These are phyloP conservation scores for Emydocephalus ijimae DNA, from an alignment of 2,113 vertebrate species.

Conservation along the genomic window DNA sequence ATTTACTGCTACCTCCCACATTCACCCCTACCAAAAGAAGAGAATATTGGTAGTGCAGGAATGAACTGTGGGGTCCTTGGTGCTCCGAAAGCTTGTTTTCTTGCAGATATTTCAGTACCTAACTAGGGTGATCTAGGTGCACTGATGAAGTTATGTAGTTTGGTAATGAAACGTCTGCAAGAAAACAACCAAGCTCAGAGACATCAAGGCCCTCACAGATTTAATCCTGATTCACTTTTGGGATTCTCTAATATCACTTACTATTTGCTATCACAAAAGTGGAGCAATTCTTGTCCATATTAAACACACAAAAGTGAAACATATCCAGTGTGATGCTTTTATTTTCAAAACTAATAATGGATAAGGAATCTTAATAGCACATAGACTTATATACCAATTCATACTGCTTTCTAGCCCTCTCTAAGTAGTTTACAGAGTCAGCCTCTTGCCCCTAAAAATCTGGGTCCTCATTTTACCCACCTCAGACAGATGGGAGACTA, in stretches of 20 bases:
- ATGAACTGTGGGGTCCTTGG: background rate
- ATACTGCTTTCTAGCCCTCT: too few species aligned
- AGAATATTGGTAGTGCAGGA: background rate
- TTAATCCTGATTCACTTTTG: background rate
- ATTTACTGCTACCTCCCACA: background rate
- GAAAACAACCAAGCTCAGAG: background rate
- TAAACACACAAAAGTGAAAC: background rate
- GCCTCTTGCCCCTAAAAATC: too few species aligned
- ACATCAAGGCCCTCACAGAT: background rate
- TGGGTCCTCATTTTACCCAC: too few species aligned
- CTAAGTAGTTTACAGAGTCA: too few species aligned
- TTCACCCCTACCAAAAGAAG: background rate
- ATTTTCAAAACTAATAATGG: background rate
- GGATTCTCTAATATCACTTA: background rate
- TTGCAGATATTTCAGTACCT: background rate
- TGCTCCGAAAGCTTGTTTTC: background rate
- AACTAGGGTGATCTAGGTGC: background rate
- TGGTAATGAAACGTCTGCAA: background rate
- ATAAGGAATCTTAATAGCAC: background rate
- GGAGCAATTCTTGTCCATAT: background rate
- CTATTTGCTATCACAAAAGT: background rate
- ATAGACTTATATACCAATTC: too few species aligned
- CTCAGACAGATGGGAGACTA: too few species aligned
- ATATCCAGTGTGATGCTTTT: background rate
- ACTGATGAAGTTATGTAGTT: background rate